These are phyloP conservation scores for Pogonomyrmex barbatus DNA, from an alignment of 1,140 invertebrate genomes.

Conservation along the genomic window DNA sequence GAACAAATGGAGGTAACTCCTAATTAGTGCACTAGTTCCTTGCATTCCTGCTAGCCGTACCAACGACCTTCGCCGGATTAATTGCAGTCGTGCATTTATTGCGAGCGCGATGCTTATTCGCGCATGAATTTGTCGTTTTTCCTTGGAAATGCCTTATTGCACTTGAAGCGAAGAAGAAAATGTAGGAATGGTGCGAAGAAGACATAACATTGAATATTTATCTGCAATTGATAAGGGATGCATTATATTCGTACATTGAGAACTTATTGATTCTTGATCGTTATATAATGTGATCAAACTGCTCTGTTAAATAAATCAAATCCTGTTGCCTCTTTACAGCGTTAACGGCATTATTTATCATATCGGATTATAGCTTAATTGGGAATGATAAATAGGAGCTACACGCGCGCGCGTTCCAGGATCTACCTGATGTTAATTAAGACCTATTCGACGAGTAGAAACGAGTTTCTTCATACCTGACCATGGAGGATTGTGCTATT, in stretches of 20 bases:
- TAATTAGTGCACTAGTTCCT: constrained; percentile 79
- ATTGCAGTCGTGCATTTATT: constrained; percentile 72
- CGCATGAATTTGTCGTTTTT: constrained; percentile 56
- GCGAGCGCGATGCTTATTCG: constrained; percentile 56
- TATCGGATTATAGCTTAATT: constrained; percentile 65
- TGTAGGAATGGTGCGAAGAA: not conserved
- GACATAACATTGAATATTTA: constrained; percentile 4
- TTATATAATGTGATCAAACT: constrained; percentile 28
- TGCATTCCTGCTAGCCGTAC: constrained; percentile 70
- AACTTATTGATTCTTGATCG: constrained; percentile 48
- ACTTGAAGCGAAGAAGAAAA: constrained; percentile 1
- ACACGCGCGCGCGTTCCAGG: constrained; percentile 44
- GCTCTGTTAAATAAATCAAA: constrained; percentile 53
- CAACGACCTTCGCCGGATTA: constrained; percentile 71
- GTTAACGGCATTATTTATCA: constrained; percentile 56
- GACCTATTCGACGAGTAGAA: constrained; percentile 61
- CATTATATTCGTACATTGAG: not conserved
- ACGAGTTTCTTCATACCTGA: constrained; percentile 48
- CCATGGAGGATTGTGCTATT: constrained; percentile 23
- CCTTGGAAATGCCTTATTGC: constrained; percentile 45
- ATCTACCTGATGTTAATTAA: constrained; percentile 70
- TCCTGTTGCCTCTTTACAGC: constrained; percentile 28
- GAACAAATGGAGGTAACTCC: constrained; percentile 77
- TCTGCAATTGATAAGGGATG: not conserved
- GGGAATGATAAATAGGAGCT: constrained; percentile 67